A percentile compares a stretch with the other conserved stretches of the same genome.
Evolutionary conservation across 2,888 invertebrate species (phyloP).

Genomic region (Sphaerophoria rueppellii): DNA sequence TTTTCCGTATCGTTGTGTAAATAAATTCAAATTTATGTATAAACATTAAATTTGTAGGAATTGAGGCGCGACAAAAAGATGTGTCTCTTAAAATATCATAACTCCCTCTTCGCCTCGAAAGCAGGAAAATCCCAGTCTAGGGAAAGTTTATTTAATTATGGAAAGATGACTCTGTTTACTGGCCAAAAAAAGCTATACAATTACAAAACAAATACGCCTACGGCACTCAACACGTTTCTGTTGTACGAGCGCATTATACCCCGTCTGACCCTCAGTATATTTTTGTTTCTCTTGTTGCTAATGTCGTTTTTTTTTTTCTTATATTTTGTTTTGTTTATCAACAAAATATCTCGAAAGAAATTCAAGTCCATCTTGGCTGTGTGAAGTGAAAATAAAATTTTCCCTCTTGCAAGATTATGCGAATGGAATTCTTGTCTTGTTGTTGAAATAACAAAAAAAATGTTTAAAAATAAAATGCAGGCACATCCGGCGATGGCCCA

Average conservation of each 20-base stretch:
- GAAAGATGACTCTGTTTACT: background rate
- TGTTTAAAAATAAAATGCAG: background rate
- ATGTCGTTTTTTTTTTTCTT: background rate
- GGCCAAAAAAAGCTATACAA: background rate
- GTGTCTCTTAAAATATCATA: background rate
- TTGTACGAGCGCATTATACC: background rate
- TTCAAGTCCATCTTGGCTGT: background rate
- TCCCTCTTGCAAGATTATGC: background rate
- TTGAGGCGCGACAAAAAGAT: background rate
- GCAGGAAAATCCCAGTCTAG: background rate
- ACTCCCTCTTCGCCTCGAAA: background rate
- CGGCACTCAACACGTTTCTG: constrained; percentile 3
- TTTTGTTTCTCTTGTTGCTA: background rate
- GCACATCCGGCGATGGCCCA: background rate
- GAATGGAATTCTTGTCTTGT: background rate
- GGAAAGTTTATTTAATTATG: constrained; percentile 9
- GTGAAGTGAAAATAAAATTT: background rate
- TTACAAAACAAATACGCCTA: constrained; percentile 6
- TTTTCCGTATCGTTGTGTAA: background rate
- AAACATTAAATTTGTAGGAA: background rate
- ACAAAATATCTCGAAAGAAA: background rate
- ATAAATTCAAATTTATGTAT: background rate
- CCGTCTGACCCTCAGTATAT: constrained; percentile 3
- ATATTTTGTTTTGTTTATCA: constrained; percentile 26
- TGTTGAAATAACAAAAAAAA: background rate